Evolutionary conservation across 92 coral and sea anemone species (phyloP), one percentile per base, ranked within the genome.

Genomic region (Blastomussa wellsi): DNA sequence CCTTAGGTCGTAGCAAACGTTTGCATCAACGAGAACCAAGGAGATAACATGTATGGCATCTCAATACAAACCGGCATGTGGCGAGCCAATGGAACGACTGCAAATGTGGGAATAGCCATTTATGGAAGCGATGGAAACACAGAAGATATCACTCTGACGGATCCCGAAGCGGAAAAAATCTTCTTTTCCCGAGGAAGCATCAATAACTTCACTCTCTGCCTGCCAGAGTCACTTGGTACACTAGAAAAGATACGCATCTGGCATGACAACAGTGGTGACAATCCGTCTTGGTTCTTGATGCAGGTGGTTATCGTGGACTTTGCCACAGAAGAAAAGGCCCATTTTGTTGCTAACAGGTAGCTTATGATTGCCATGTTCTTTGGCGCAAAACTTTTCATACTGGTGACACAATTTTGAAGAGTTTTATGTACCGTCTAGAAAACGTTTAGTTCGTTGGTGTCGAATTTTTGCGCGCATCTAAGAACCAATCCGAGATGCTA

Each of bases 11-110:
- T 94, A 33, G 98, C 95, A 53, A 92, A 94, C 81, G 94, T 93
- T 28, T 39, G 74, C 64, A 79, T 85, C 60, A 83, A 83, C 49
- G 80, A 83, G 57, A 52, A 69, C 53, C 74, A 88, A 72, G 94
- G 93, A 28, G 94, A 90, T 15, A 80, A 71, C 74, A 68, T 73
- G 14, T 94, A 94, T 80, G 86, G 80, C 29, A 86, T 94, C 24
- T 90, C 98, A 0, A 81, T 94, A 24, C 95, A 94, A 64, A 92
- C 98, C 0, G 98, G 98, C 24, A 94, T 94, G 95, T 94, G 98
- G 98, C 79, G 90, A 76, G 95, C 94, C 41, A 92, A 88, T 76
- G 98, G 98, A 0, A 94, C 98, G 0, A 82, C 98, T 1, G 93
- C 98, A 15, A 94, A 94, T 62, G 95, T 94, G 38, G 93, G 93